Evolutionary conservation across 2,888 invertebrate species (phyloP).

Genomic region (Cephalotes varians): DNA sequence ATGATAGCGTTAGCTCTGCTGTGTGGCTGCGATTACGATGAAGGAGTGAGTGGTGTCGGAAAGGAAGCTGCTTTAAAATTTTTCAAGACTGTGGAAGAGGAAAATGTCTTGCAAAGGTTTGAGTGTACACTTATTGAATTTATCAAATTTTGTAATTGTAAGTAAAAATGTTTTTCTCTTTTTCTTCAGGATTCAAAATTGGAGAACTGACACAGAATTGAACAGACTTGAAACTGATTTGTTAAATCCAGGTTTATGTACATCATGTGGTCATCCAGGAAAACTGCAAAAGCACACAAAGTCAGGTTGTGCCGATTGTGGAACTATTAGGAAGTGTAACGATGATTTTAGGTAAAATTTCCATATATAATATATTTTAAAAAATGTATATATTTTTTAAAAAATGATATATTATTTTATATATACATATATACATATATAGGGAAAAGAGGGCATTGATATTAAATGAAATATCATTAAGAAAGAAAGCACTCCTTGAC

Average conservation of each 20-base stretch:
- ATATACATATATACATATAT: slow-evolving; percentile 64
- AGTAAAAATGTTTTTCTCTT: slow-evolving; percentile 33
- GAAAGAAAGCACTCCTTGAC: slow-evolving; percentile 89
- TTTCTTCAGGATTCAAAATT: slow-evolving; percentile 87
- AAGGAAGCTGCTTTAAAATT: slow-evolving; percentile 92
- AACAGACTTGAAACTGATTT: slow-evolving; percentile 87
- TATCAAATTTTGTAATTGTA: neutral
- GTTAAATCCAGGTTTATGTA: slow-evolving; percentile 89
- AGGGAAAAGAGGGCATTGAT: slow-evolving; percentile 89
- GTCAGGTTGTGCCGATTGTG: slow-evolving; percentile 90
- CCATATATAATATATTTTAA: neutral
- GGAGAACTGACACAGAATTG: slow-evolving; percentile 88
- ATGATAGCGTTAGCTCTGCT: slow-evolving; percentile 94
- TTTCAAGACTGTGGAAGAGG: slow-evolving; percentile 88
- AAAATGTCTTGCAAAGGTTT: slow-evolving; percentile 89
- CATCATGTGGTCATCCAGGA: slow-evolving; percentile 91
- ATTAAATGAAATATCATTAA: slow-evolving; percentile 90
- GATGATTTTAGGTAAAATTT: slow-evolving; percentile 88
- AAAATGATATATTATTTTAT: slow-evolving; percentile 42
- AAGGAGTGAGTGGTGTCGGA: slow-evolving; percentile 92
- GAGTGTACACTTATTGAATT: neutral
- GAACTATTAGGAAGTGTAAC: slow-evolving; percentile 88
- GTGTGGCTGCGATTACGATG: slow-evolving; percentile 95
- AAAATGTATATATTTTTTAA: neutral
- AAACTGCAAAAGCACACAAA: slow-evolving; percentile 88